Evolutionary conservation across 53 echinoderm and acorn worm genomes (phyloP), one percentile per base, ranked within the genome.

Genomic region (Holothuria scabra): DNA sequence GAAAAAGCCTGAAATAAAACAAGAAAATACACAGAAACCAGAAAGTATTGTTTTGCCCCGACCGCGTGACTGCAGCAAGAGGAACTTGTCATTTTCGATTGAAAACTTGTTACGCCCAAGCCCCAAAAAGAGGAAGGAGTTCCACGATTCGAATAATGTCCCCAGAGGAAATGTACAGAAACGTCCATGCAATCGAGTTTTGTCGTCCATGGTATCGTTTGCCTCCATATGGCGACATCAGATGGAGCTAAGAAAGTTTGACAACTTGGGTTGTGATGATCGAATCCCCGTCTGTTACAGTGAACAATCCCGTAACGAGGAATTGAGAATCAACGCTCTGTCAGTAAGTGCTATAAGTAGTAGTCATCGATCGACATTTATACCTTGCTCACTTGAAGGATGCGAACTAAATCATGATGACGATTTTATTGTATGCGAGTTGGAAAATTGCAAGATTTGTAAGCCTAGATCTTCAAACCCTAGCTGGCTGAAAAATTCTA

Each of bases 401-500:
- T 80, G 81, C 32, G 81, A 80, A 41, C 18, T 81, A 24, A 81
- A 81, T 23, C 82, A 81, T 46, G 35, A 81, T 16, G 78, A 78
- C 56, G 78, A 78, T 19, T 32, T 78, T 19, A 78, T 78, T 23
- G 57, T 57, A 14, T 78, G 78, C 21, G 78, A 78, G 56, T 30
- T 78, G 56, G 78, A 78, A 32, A 78, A 78, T 32, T 78, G 78
- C 28, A 78, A 78, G 18, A 59, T 78, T 23, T 78, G 78, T 58
- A 78, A 78, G 20, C 78, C 78, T 4, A 32, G 78, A 25, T 32
- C 23, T 21, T 56, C 13, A 18, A 78, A 3, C 2, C 52, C 14
- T 16, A 52, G 16, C 18, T 14, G 52, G 8, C 52, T 52, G 16
- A 18, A 18, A 16, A 52, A 52, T 52, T 16, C 52, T 16, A 52